phyloP scores from a whole-genome alignment of 2,888 invertebrate species.

The Oxyteleia sp. region DNA sequence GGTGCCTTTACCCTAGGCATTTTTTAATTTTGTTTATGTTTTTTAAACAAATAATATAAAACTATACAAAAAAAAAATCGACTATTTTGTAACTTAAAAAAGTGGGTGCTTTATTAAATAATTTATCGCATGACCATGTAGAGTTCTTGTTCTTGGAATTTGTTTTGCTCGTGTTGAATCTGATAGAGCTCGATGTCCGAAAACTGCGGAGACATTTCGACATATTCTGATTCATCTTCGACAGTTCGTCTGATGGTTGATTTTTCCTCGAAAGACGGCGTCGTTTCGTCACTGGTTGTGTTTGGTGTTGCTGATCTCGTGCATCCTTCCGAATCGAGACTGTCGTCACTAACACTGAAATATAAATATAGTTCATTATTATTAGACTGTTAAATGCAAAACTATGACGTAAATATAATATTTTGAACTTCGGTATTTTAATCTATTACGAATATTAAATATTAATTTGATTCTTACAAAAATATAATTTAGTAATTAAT shows the following conservation, averaged over 20 bases:
- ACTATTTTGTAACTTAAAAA: too few species aligned
- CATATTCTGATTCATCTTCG: slow-evolving; percentile 83
- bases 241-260: slow-evolving; percentile 48
- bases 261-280: slow-evolving; percentile 79
- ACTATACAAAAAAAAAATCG: too few species aligned
- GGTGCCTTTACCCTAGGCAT: too few species aligned
- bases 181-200: slow-evolving; percentile 79
- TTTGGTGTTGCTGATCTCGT: slow-evolving; percentile 81
- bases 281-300: slow-evolving; percentile 79
- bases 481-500: too few species aligned
- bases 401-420: too few species aligned
- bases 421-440: too few species aligned
- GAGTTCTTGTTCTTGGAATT: slow-evolving; percentile 80
- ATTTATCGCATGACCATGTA: slow-evolving; percentile 85
- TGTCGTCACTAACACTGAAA: slow-evolving; percentile 81
- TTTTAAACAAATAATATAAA: too few species aligned
- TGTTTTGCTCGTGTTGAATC: slow-evolving; percentile 75
- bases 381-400: not conserved
- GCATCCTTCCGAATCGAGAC: slow-evolving; percentile 82
- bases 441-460: too few species aligned
- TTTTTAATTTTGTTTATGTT: too few species aligned
- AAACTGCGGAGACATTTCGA: slow-evolving; percentile 85
- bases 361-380: slow-evolving; percentile 20
- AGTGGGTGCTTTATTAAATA: too few species aligned
- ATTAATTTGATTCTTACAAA: too few species aligned